A percentile compares a stretch with the other conserved stretches of the same genome.
Evolutionary conservation across 2,113 vertebrate genomes (phyloP).

Genomic region (Sander lucioperca): DNA sequence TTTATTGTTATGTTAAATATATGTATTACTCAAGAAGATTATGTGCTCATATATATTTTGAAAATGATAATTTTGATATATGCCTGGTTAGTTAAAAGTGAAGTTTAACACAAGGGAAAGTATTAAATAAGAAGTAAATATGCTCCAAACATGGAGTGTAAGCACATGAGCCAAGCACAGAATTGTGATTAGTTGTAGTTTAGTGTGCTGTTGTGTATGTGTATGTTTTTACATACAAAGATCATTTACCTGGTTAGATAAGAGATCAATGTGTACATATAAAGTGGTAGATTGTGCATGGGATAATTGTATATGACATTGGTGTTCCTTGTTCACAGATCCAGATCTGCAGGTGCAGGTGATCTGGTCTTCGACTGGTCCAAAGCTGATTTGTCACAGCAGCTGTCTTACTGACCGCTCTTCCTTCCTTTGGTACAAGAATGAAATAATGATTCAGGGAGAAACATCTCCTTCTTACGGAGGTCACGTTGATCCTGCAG

Average conservation of each 20-base stretch:
- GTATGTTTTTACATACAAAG: background rate
- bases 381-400: slow-evolving; percentile 13
- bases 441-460: background rate
- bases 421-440: slow-evolving; percentile 32
- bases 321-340: background rate
- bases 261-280: background rate
- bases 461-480: background rate
- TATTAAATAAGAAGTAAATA: no score
- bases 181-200: no score
- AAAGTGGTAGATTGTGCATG: background rate
- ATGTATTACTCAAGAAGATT: no score
- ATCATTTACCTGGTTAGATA: background rate
- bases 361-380: background rate
- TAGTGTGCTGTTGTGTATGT: no score
- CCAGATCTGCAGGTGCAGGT: slow-evolving; percentile 1
- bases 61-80: no score
- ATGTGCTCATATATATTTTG: no score
- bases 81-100: no score
- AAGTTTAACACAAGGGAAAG: no score
- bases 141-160: no score
- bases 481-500: background rate
- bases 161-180: no score
- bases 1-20: no score
- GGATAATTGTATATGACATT: background rate
- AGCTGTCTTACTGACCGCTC: background rate